Conservation (phyloP, 2,797 vertebrate genomes). For the Anguilla marmorata region DNA sequence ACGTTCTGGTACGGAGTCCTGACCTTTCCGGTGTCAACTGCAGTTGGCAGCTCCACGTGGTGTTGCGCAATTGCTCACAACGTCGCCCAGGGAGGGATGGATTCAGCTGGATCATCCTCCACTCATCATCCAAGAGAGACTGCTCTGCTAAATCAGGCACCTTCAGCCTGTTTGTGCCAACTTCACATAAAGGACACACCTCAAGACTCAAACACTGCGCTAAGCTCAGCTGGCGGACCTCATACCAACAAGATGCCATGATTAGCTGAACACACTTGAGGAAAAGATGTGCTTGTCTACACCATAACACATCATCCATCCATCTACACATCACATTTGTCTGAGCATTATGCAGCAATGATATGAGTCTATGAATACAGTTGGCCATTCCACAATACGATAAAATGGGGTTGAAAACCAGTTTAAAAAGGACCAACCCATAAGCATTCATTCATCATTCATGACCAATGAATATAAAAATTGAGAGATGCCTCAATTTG, state of each 20-base stretch:
- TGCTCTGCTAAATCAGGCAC: not conserved
- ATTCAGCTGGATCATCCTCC: not conserved
- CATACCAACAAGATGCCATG: not conserved
- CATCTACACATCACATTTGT: not conserved
- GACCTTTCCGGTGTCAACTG: not conserved
- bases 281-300: not conserved
- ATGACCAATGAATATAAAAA: not conserved
- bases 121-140: not conserved
- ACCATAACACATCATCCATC: not conserved
- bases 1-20: not conserved
- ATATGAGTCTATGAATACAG: not conserved
- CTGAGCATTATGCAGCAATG: not conserved
- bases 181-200: not conserved
- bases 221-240: not conserved
- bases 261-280: not conserved
- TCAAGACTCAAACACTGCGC: not conserved
- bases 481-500: not conserved
- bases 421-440: not conserved
- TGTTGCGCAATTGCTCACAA: conserved; percentile 29
- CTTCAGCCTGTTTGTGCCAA: not conserved
- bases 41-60: not conserved
- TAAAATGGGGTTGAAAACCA: not conserved
- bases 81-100: not conserved
- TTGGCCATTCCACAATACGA: not conserved
- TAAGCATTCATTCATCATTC: not conserved